phyloP scores from a whole-genome alignment of 2,888 invertebrate species.

The Acanthococcus lagerstroemiae region DNA sequence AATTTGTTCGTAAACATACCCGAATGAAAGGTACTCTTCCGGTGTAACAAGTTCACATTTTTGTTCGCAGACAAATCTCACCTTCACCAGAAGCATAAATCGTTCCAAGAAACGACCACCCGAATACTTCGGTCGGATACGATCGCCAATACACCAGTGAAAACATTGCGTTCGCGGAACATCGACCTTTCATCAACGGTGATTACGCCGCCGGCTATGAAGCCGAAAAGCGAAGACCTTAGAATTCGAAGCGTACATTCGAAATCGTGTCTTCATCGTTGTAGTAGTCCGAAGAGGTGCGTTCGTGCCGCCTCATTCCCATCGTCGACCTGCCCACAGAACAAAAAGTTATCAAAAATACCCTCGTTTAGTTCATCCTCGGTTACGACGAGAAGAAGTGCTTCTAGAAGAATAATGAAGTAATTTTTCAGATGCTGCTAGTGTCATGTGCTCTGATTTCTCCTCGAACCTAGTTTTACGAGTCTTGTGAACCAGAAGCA shows the following conservation, averaged over 20 bases:
- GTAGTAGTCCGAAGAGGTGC: slow-evolving; percentile 16
- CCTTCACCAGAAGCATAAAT: not conserved
- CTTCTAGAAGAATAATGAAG: slow-evolving; percentile 18
- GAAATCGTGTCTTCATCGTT: slow-evolving; percentile 12
- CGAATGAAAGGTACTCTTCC: not conserved
- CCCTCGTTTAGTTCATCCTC: not conserved
- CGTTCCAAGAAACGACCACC: slow-evolving; percentile 16
- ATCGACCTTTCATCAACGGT: slow-evolving; percentile 38
- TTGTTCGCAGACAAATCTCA: slow-evolving; percentile 13
- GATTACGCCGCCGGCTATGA: not conserved
- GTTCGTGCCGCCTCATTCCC: slow-evolving; percentile 5
- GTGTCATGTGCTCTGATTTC: too few species aligned
- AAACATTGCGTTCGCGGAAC: slow-evolving; percentile 43
- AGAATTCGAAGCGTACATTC: slow-evolving; percentile 8
- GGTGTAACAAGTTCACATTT: not conserved
- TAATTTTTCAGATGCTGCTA: too few species aligned
- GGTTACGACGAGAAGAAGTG: slow-evolving; percentile 23
- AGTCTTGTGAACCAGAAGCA: too few species aligned
- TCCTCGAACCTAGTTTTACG: too few species aligned
- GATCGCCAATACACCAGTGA: slow-evolving; percentile 42
- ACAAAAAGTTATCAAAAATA: not conserved
- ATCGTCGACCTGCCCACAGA: not conserved
- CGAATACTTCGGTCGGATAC: slow-evolving; percentile 42
- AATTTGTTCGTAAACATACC: not conserved
- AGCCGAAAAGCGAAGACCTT: slow-evolving; percentile 17